Evolutionary conservation across 2,888 invertebrate genomes (phyloP), one percentile per base, ranked within the genome.

Genomic region (Lasioglossum pauxillum): DNA sequence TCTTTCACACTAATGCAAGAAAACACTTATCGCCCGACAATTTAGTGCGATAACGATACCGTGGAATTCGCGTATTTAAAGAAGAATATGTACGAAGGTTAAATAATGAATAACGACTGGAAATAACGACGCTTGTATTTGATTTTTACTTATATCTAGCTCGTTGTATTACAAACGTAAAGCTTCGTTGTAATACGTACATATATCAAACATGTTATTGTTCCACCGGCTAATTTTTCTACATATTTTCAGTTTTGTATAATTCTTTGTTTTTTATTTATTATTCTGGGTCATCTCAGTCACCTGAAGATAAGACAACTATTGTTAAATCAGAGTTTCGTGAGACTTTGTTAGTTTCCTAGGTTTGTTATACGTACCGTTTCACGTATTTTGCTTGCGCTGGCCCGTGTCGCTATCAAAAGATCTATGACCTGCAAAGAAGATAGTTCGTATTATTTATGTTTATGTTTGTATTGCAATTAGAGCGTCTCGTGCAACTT

Each of bases 341-440:
- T 1, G 53, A 53, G 53, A 23, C 8, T 53, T 23, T 23, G 10
- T 57, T 57, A n/a, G n/a, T 57, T 57, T n/a, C 57, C 1, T 57
- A 4, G 10, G 10, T 57, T 57, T n/a, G n/a, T 57, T 57, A 2
- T 57, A 57, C n/a, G 1, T 57, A 57, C 2, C 35, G 0, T 0
- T n/a, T 57, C 0, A 10, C 0, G n/a, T 4, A 2, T 1, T 2
- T 5, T 0, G 2, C 8, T 10, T 41, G 1, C 0, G 1, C 0
- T 53, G 19, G 0, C 0, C 23, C 8, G 53, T 23, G 3, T 0
- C 8, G 2, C 0, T 0, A 53, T 0, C n/a, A 57, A 10, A 57
- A 57, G 1, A 12, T 57, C 57, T 10, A n/a, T 3, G 3, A 57
- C 4, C 57, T 57, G 57, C 57, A 57, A n/a, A 57, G 12, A 57